A percentile compares a stretch with the other conserved stretches of the same genome.
phyloP scores from a whole-genome alignment of 2,113 vertebrate genomes.

The Calyptomena viridis region DNA sequence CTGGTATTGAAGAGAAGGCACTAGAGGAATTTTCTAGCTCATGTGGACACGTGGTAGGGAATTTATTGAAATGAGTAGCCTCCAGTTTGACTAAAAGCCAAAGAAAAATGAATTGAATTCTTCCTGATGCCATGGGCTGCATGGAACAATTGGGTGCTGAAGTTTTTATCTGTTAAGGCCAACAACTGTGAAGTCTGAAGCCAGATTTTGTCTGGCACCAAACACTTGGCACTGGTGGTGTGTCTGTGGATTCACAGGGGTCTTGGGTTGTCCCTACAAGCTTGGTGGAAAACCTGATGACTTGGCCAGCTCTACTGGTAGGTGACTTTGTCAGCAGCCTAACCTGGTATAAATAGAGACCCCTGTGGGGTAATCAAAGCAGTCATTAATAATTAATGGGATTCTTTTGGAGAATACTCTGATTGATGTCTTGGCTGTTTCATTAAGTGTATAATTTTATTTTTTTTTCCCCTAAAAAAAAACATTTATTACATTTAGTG shows the following conservation, averaged over 20 bases:
- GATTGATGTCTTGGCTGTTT: not conserved
- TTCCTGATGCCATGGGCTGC: not conserved
- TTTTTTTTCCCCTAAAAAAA: no score
- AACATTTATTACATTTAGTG: not conserved
- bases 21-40: not conserved
- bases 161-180: not conserved
- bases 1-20: not conserved
- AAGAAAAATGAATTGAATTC: not conserved
- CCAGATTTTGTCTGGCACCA: not conserved
- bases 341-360: not conserved
- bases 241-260: not conserved
- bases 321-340: not conserved
- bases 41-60: not conserved
- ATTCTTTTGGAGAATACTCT: not conserved
- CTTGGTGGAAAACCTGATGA: not conserved
- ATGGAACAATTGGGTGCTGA: not conserved
- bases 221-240: not conserved
- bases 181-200: not conserved
- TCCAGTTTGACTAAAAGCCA: not conserved
- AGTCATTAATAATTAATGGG: not conserved
- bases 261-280: not conserved
- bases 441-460: no score
- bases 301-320: not conserved
- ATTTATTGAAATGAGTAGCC: not conserved
- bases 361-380: not conserved